Conservation (phyloP, 2,113 vertebrate species). For the Bubo bubo region DNA sequence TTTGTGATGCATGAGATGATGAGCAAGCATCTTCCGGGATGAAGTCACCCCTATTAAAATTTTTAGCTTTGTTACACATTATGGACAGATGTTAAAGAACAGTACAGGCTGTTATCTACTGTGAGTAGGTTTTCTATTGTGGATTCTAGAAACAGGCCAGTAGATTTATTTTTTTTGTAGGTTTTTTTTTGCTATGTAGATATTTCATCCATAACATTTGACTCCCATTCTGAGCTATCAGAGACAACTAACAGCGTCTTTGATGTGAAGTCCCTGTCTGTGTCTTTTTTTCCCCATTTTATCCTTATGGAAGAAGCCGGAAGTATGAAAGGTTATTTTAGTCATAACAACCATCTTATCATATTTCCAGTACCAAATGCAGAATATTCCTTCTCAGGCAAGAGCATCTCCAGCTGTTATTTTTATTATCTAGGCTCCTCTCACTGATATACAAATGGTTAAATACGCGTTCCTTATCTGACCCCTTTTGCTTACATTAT, state of each 20-base stretch:
- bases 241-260: not conserved
- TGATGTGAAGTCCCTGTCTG: not conserved
- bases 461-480: constrained; percentile 23
- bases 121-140: not conserved
- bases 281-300: not conserved
- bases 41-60: constrained; percentile 17
- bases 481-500: not conserved
- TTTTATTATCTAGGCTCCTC: not conserved
- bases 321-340: not conserved
- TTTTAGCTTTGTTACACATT: constrained; percentile 19
- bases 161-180: not conserved
- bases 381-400: not conserved
- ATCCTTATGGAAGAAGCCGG: not conserved
- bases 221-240: not conserved
- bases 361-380: not conserved
- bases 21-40: not conserved
- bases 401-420: not conserved
- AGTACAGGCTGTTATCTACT: not conserved
- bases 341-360: not conserved
- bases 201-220: not conserved
- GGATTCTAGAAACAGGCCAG: not conserved
- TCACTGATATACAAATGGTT: not conserved
- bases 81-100: constrained; percentile 42
- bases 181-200: not conserved
- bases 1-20: not conserved